Percentiles rank a stretch among this genome's conserved stretches.
These are phyloP conservation scores for Drosophila colorata DNA, from an alignment of 2,888 invertebrate species.

Conservation along the genomic window DNA sequence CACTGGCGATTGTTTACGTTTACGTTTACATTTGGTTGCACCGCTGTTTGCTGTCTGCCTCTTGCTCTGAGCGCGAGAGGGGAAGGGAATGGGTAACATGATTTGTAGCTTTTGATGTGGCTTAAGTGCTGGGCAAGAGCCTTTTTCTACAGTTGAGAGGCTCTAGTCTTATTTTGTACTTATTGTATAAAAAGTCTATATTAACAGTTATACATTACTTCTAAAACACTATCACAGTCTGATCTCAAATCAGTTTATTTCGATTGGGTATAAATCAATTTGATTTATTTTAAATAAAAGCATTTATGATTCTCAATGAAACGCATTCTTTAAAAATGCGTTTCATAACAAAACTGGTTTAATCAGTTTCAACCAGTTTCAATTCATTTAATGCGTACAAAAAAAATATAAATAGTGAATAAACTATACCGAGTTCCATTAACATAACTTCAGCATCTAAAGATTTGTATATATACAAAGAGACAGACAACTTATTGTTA, in stretches of 20 bases:
- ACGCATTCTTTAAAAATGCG: not conserved
- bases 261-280: not conserved
- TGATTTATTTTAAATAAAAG: not conserved
- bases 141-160: not conserved
- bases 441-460: not conserved
- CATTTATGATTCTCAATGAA: not conserved
- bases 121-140: constrained; percentile 40
- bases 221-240: not conserved
- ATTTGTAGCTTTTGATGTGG: constrained; percentile 17
- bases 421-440: constrained; percentile 4
- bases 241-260: not conserved
- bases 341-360: constrained; percentile 3
- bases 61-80: constrained; percentile 17
- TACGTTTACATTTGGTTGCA: constrained; percentile 67
- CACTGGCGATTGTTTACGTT: constrained; percentile 75
- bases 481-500: constrained; percentile 1
- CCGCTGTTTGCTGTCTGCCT: constrained; percentile 41
- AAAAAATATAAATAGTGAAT: not conserved
- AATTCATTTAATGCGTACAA: not conserved
- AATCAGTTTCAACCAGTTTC: not conserved
- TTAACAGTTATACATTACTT: not conserved
- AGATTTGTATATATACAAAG: not conserved
- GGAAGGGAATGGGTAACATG: constrained; percentile 1
- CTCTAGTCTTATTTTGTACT: not conserved
- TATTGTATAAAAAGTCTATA: too few relatives aligned